These are phyloP conservation scores for Dynastes hyllus DNA, from an alignment of 2,888 invertebrate species.

Conservation along the genomic window DNA sequence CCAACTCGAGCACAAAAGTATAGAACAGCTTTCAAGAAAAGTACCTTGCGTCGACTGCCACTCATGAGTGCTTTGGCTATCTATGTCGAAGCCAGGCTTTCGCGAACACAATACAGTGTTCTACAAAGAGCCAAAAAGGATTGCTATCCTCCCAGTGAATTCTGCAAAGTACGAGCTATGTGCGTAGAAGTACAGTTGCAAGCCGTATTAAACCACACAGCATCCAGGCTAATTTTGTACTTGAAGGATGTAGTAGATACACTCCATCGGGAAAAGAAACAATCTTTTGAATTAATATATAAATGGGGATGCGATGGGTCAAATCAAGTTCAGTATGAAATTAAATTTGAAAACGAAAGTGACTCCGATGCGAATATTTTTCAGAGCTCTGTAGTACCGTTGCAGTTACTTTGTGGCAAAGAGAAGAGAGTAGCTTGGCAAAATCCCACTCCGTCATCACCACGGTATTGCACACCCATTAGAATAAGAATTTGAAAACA, in stretches of 20 bases:
- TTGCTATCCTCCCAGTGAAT: constrained; percentile 53
- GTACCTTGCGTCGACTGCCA: not conserved
- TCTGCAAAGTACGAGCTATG: constrained; percentile 52
- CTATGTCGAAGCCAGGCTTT: too few species aligned
- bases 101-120: not conserved
- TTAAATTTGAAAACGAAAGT: too few species aligned
- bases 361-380: constrained; percentile 38
- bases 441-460: constrained; percentile 11
- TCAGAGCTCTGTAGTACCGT: constrained; percentile 35
- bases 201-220: constrained; percentile 50
- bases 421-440: constrained; percentile 19
- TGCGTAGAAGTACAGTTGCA: constrained; percentile 57
- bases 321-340: too few species aligned
- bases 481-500: too few species aligned
- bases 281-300: constrained; percentile 46
- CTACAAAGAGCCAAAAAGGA: constrained; percentile 55
- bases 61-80: too few species aligned
- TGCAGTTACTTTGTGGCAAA: not conserved
- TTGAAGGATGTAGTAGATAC: constrained; percentile 20
- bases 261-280: constrained; percentile 47
- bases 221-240: constrained; percentile 14
- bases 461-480: constrained; percentile 11
- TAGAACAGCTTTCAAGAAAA: not conserved
- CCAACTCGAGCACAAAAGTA: not conserved
- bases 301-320: constrained; percentile 56